Conservation (phyloP, 2,888 invertebrate genomes). For the Podotricha telesiphe region DNA sequence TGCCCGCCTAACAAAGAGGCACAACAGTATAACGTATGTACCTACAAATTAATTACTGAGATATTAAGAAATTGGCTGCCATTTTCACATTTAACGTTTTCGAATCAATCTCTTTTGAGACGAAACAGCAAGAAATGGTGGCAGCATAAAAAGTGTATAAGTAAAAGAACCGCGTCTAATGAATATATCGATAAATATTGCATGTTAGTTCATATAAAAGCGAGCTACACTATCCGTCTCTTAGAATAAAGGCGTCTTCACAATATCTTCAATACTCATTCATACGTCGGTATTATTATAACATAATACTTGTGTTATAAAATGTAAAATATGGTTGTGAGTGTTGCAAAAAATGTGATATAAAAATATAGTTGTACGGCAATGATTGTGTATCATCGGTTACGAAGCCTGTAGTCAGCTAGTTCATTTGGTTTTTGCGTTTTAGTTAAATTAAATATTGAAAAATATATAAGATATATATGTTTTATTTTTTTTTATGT, state of each 20-base stretch:
- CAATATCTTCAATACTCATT: slow-evolving; percentile 30
- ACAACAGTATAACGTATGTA: too few relatives aligned
- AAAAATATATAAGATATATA: too few relatives aligned
- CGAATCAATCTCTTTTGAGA: too few relatives aligned
- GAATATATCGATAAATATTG: slow-evolving; percentile 9
- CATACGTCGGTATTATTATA: slow-evolving; percentile 17
- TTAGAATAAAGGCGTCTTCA: slow-evolving; percentile 1
- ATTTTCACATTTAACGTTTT: too few relatives aligned
- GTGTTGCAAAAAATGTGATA: slow-evolving; percentile 32
- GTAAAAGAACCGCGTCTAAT: background rate
- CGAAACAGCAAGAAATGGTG: background rate
- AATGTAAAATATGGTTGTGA: slow-evolving; percentile 28
- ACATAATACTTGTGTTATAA: slow-evolving; percentile 32
- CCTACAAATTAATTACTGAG: too few relatives aligned
- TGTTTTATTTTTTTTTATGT: too few relatives aligned
- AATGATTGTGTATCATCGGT: slow-evolving; percentile 25
- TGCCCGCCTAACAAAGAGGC: too few relatives aligned
- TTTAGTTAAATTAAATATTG: too few relatives aligned
- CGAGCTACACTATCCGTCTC: slow-evolving; percentile 13
- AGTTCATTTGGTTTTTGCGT: background rate
- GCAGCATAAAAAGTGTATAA: background rate
- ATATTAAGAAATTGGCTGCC: too few relatives aligned
- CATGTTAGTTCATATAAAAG: background rate
- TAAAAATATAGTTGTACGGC: slow-evolving; percentile 41
- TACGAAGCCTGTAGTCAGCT: slow-evolving; percentile 12